phyloP scores from a whole-genome alignment of 2,888 invertebrate genomes.

The Rhopalosiphum nymphaeae region DNA sequence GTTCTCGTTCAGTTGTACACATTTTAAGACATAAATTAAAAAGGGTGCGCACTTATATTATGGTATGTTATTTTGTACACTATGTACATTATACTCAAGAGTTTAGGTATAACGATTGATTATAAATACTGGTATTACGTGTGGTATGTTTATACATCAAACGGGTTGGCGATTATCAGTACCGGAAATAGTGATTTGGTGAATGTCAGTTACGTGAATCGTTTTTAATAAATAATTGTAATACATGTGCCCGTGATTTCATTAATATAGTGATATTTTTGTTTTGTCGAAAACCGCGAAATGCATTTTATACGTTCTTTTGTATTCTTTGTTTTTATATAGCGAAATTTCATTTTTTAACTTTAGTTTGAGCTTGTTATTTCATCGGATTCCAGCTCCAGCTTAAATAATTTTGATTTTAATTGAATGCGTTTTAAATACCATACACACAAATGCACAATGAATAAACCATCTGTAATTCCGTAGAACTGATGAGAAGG shows the following conservation, averaged over 20 bases:
- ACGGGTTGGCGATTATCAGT: not conserved
- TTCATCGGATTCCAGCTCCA: not conserved
- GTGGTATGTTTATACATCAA: not conserved
- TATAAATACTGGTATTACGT: too few species aligned
- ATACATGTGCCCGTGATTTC: too few species aligned
- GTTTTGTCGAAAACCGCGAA: not conserved
- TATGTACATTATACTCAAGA: not conserved
- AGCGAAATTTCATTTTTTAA: not conserved
- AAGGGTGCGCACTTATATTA: not conserved
- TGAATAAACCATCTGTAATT: not conserved
- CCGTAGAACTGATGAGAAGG: not conserved
- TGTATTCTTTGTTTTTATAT: not conserved
- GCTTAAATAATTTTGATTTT: not conserved
- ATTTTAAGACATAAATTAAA: not conserved
- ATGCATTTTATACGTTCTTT: not conserved
- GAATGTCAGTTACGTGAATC: not conserved
- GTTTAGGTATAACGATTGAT: not conserved
- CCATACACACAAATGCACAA: not conserved
- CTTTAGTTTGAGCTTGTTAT: not conserved
- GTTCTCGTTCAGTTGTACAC: not conserved
- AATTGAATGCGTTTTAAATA: not conserved
- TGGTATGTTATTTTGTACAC: not conserved
- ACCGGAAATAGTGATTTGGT: not conserved
- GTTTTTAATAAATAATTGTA: too few species aligned
- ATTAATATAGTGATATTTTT: not conserved